Percentiles rank a stretch among this genome's conserved stretches.
These are phyloP conservation scores for Anthonomus grandis DNA, from an alignment of 1,140 invertebrate species.

Conservation along the genomic window DNA sequence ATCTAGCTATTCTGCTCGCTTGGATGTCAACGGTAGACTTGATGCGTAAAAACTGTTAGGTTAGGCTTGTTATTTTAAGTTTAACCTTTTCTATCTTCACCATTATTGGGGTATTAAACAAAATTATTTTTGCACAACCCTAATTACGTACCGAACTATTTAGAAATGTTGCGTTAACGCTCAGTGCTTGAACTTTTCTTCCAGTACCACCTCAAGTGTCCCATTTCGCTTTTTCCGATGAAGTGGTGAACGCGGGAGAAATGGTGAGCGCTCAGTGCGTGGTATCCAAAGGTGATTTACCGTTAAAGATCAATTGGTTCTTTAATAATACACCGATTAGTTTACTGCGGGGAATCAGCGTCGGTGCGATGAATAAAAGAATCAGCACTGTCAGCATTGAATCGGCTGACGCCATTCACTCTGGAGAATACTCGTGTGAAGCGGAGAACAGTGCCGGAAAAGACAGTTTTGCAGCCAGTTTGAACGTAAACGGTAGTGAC, in stretches of 20 bases:
- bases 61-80: too few species aligned
- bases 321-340: conserved; percentile 38
- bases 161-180: conserved; percentile 14
- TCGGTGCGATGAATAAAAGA: conserved; percentile 52
- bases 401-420: conserved; percentile 55
- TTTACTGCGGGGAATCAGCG: conserved; percentile 45
- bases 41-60: too few species aligned
- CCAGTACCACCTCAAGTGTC: conserved; percentile 41
- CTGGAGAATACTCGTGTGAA: conserved; percentile 62
- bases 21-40: conserved; percentile 62
- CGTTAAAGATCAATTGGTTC: conserved; percentile 66
- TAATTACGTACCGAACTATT: too few species aligned
- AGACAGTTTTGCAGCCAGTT: conserved; percentile 15
- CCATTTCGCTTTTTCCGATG: conserved; percentile 53
- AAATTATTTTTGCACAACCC: conserved; percentile 9
- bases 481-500: conserved; percentile 30
- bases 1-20: conserved; percentile 57
- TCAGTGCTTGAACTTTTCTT: conserved; percentile 39
- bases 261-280: conserved; percentile 67
- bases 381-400: conserved; percentile 60
- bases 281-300: conserved; percentile 73
- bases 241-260: conserved; percentile 68
- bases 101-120: too few species aligned
- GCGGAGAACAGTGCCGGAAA: conserved; percentile 65
- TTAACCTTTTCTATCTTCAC: too few species aligned